Percentiles rank a stretch among this genome's conserved stretches.
phyloP scores from a whole-genome alignment of 2,888 invertebrate genomes.

The Anthophora plumipes region DNA sequence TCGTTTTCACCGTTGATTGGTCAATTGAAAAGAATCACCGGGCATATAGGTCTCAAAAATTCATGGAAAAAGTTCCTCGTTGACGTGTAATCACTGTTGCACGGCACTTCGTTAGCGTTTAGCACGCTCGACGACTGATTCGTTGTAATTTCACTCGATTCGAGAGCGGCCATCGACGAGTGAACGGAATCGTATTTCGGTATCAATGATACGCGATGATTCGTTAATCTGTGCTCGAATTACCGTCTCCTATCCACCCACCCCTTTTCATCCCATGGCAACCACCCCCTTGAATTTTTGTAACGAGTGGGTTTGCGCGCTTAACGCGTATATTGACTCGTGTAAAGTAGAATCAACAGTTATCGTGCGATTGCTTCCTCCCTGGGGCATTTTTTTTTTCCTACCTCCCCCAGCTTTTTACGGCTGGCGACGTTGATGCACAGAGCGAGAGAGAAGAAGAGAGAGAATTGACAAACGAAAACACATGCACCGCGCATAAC shows the following conservation, averaged over 20 bases:
- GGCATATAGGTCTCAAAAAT: constrained; percentile 40
- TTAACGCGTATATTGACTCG: constrained; percentile 47
- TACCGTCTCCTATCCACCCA: not conserved
- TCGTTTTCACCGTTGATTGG: not conserved
- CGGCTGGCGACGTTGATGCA: constrained; percentile 27
- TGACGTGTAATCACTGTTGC: constrained; percentile 44
- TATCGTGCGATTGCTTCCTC: constrained; percentile 40
- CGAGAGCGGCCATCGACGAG: constrained; percentile 12
- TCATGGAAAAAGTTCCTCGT: constrained; percentile 34
- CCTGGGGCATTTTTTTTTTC: constrained; percentile 15
- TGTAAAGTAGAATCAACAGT: constrained; percentile 38
- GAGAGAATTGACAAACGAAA: constrained; percentile 21
- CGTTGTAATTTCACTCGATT: constrained; percentile 57
- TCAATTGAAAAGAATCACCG: constrained; percentile 10
- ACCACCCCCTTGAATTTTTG: constrained; percentile 33
- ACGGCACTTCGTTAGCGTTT: constrained; percentile 59
- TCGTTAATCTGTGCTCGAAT: constrained; percentile 52
- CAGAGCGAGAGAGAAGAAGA: not conserved
- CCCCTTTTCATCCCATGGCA: not conserved
- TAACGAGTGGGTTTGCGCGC: constrained; percentile 33
- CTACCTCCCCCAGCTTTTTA: constrained; percentile 40
- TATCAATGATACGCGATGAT: constrained; percentile 55
- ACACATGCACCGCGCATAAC: constrained; percentile 9
- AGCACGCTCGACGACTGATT: constrained; percentile 46
- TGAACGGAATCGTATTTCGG: constrained; percentile 29